Conservation (phyloP, 2,797 vertebrate species). For the Ctenosaura bakeri region DNA sequence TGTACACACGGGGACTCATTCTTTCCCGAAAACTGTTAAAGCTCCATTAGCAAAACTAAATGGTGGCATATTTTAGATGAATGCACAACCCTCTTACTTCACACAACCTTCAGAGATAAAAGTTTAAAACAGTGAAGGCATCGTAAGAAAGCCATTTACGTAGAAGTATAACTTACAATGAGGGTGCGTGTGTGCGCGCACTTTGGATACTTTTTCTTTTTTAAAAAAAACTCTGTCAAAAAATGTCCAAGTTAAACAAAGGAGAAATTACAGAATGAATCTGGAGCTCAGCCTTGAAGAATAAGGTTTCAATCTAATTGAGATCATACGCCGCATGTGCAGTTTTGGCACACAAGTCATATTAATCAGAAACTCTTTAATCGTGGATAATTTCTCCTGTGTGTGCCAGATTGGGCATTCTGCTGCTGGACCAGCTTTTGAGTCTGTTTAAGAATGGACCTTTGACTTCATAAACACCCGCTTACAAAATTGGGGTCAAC, state of each 20-base stretch:
- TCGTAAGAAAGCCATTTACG: constrained; percentile 76
- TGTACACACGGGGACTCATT: constrained; percentile 76
- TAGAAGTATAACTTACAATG: constrained; percentile 76
- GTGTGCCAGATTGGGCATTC: constrained; percentile 81
- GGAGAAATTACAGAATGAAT: constrained; percentile 85
- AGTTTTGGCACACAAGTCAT: constrained; percentile 86
- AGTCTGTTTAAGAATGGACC: constrained; percentile 84
- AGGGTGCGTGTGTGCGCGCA: not conserved
- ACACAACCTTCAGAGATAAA: constrained; percentile 46
- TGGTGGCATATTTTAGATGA: constrained; percentile 71
- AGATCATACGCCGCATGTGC: constrained; percentile 90
- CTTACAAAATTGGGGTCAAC: constrained; percentile 84
- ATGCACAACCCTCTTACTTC: constrained; percentile 53
- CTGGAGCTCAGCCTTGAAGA: constrained; percentile 84
- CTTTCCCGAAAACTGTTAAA: constrained; percentile 78
- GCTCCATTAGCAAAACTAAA: constrained; percentile 77
- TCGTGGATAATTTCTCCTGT: constrained; percentile 86
- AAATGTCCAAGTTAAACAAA: constrained; percentile 89
- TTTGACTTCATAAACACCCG: constrained; percentile 90
- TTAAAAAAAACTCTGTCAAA: constrained; percentile 77
- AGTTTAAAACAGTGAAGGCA: constrained; percentile 61
- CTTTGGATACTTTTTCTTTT: not conserved
- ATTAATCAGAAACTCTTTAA: constrained; percentile 91
- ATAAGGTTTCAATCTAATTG: constrained; percentile 91
- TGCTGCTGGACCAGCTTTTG: constrained; percentile 79